phyloP scores from a whole-genome alignment of 2,888 invertebrate species.

The Bombylius discolor region DNA sequence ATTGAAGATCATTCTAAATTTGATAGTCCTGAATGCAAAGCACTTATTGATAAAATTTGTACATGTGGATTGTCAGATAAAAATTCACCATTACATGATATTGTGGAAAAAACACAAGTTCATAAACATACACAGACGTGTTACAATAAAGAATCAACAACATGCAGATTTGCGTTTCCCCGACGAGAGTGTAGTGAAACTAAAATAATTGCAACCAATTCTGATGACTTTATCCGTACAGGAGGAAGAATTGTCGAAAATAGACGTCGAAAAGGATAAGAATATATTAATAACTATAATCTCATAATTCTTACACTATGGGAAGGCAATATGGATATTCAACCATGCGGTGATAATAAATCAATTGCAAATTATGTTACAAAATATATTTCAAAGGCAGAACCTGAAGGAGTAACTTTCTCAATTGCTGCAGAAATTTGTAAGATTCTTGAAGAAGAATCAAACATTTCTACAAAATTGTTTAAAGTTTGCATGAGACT shows the following conservation, averaged over 20 bases:
- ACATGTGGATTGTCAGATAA: slow-evolving; percentile 9
- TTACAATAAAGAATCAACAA: slow-evolving; percentile 8
- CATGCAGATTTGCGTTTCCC: slow-evolving; percentile 15
- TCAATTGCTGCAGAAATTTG: slow-evolving; percentile 15
- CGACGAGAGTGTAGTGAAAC: slow-evolving; percentile 8
- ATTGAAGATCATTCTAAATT: slow-evolving; percentile 9
- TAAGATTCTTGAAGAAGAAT: slow-evolving; percentile 15
- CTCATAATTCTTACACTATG: slow-evolving; percentile 10
- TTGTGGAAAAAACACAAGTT: slow-evolving; percentile 11
- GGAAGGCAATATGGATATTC: slow-evolving; percentile 21
- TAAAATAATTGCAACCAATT: slow-evolving; percentile 5
- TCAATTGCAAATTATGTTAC: too few species aligned
- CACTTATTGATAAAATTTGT: slow-evolving; percentile 3
- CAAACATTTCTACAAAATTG: slow-evolving; percentile 17
- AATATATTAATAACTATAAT: slow-evolving; percentile 18
- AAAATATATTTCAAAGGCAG: slow-evolving; percentile 11
- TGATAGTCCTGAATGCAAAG: slow-evolving; percentile 15
- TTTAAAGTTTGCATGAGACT: slow-evolving; percentile 22
- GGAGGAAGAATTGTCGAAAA: slow-evolving; percentile 6
- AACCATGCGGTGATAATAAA: too few species aligned
- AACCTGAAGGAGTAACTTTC: slow-evolving; percentile 4
- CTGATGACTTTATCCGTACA: slow-evolving; percentile 10
- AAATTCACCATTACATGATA: slow-evolving; percentile 8
- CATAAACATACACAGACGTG: slow-evolving; percentile 16
- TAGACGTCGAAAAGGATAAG: slow-evolving; percentile 8